Conservation (phyloP, 2,888 invertebrate genomes). For the Sisyra terminalis region DNA sequence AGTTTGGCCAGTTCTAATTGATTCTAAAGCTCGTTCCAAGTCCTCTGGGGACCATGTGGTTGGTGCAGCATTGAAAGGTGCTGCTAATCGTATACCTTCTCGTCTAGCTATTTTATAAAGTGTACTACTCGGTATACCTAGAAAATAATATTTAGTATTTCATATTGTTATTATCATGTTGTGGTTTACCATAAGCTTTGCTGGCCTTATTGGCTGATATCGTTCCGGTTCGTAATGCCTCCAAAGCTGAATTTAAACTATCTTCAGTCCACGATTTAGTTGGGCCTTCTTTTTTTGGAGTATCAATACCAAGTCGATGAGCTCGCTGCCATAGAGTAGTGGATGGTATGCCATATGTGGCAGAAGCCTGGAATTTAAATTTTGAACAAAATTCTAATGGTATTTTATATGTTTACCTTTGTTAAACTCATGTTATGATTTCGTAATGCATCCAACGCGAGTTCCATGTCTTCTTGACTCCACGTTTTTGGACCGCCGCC, state of each 20-base stretch:
- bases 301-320: conserved; percentile 75
- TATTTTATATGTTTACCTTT: conserved; percentile 34
- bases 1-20: conserved; percentile 63
- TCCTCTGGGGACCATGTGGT: conserved; percentile 78
- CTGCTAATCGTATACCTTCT: conserved; percentile 75
- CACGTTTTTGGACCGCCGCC: conserved; percentile 64
- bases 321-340: conserved; percentile 86
- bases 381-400: neutral
- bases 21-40: conserved; percentile 63
- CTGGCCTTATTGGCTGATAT: conserved; percentile 85
- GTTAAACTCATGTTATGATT: conserved; percentile 81
- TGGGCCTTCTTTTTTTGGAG: conserved; percentile 77
- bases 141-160: conserved; percentile 10
- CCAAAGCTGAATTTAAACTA: conserved; percentile 64
- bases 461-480: conserved; percentile 82
- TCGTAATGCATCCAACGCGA: conserved; percentile 68
- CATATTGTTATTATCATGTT: no score
- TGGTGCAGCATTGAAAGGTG: conserved; percentile 82
- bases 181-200: conserved; percentile 73
- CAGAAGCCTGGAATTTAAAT: conserved; percentile 38
- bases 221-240: conserved; percentile 66
- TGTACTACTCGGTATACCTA: conserved; percentile 77
- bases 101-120: conserved; percentile 81
- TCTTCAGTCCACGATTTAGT: conserved; percentile 80
- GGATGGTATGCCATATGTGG: conserved; percentile 76